Conservation (phyloP, 2,797 vertebrate species). For the Clarias platycephalus region DNA sequence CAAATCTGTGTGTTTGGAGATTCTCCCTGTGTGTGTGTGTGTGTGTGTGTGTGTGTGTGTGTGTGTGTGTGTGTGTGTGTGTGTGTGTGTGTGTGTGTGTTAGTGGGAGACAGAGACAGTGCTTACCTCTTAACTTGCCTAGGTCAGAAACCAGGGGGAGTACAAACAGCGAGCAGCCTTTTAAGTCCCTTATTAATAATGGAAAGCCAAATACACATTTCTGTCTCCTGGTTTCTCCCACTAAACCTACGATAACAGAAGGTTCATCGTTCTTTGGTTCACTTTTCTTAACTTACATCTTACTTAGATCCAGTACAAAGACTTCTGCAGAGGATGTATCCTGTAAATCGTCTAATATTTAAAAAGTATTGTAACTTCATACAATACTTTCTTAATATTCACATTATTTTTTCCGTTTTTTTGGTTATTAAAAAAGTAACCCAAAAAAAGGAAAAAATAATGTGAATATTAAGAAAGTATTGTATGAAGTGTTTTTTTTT, state of each 20-base stretch:
- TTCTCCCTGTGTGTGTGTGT: neutral
- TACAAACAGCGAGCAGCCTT: constrained; percentile 70
- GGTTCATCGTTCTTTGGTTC: neutral
- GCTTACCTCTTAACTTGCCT: constrained; percentile 33
- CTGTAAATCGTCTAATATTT: neutral
- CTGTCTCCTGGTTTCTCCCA: neutral
- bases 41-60: neutral
- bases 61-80: neutral
- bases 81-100: neutral
- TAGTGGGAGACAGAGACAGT: neutral
- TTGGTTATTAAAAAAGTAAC: no score
- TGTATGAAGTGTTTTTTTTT: no score
- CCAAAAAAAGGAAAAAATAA: no score
- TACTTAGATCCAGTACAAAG: neutral
- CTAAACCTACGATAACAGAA: neutral
- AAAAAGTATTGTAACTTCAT: neutral
- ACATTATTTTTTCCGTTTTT: neutral
- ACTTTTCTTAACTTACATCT: neutral
- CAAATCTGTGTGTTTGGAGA: neutral
- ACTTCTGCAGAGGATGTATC: neutral
- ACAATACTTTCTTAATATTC: no score
- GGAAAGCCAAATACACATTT: neutral
- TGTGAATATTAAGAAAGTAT: no score
- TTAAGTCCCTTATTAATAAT: constrained; percentile 68
- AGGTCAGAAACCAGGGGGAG: constrained; percentile 37